Conservation (phyloP, 64 coral and sea anemone species). For the Hydrozoanthus tunicans region DNA sequence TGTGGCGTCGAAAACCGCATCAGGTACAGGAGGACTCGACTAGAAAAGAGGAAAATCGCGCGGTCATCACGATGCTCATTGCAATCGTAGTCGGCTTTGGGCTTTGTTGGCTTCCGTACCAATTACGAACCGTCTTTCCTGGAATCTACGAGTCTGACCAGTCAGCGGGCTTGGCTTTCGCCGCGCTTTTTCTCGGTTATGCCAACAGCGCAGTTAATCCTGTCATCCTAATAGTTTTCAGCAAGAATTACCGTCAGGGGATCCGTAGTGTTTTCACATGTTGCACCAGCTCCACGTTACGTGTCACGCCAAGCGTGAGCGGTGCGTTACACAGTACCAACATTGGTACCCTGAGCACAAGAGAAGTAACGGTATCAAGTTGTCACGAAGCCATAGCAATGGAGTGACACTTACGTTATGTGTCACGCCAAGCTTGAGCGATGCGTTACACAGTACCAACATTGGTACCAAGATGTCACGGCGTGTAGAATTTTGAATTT, state of each 20-base stretch:
- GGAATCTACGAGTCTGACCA: not conserved
- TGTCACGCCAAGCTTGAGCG: not conserved
- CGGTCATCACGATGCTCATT: conserved; percentile 27
- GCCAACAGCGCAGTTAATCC: conserved; percentile 49
- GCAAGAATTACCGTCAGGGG: conserved; percentile 51
- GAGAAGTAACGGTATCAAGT: not conserved
- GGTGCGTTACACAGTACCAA: not conserved
- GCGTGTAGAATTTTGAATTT: too few species aligned
- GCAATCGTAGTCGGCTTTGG: conserved; percentile 39
- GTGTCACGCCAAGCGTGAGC: not conserved
- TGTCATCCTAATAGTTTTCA: conserved; percentile 33
- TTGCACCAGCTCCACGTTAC: not conserved
- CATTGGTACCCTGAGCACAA: not conserved
- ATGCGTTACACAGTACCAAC: not conserved
- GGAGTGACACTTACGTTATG: not conserved
- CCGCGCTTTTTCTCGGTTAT: conserved; percentile 21
- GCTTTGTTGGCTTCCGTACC: conserved; percentile 39
- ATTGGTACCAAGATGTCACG: not conserved
- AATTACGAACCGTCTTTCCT: not conserved
- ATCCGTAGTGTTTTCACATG: not conserved
- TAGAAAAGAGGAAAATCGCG: conserved; percentile 44
- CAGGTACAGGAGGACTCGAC: not conserved
- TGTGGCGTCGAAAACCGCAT: conserved; percentile 15
- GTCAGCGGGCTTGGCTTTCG: not conserved
- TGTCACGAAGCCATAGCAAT: conserved; percentile 1